Percentiles rank a stretch among this genome's conserved stretches.
These are phyloP conservation scores for Peucedramus taeniatus DNA, from an alignment of 2,113 vertebrate species.

Conservation along the genomic window DNA sequence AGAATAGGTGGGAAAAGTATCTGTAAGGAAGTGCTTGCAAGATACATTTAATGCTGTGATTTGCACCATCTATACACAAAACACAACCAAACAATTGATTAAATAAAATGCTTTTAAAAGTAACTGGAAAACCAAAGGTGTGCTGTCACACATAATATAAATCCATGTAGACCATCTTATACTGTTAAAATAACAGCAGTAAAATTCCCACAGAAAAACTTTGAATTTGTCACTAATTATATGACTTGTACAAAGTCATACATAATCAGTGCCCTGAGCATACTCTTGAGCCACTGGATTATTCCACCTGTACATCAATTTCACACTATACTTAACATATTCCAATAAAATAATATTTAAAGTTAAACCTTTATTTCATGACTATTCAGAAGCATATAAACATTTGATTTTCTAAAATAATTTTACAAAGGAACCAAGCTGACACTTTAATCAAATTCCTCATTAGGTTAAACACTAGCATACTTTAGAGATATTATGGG, in stretches of 20 bases:
- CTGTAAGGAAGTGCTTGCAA: neutral
- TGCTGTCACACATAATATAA: neutral
- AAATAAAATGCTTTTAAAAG: neutral
- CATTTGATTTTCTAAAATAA: neutral
- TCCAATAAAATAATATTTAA: neutral
- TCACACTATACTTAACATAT: neutral
- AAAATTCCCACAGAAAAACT: neutral
- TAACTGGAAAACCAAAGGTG: neutral
- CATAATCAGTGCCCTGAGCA: neutral
- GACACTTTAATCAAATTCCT: neutral
- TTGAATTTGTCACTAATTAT: neutral
- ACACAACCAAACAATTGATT: neutral
- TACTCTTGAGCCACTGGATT: neutral
- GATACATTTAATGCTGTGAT: neutral
- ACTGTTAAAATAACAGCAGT: neutral
- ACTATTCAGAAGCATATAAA: neutral
- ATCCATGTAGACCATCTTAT: neutral
- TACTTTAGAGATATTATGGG: neutral
- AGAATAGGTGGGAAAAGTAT: neutral
- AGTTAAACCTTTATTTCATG: neutral
- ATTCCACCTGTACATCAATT: neutral
- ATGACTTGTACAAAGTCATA: neutral
- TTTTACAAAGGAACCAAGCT: neutral
- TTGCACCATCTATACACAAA: conserved; percentile 1
- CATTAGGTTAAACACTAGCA: neutral